Evolutionary conservation across 2,797 vertebrate species (phyloP).

Genomic region (Paratrypauchen microcephalus): DNA sequence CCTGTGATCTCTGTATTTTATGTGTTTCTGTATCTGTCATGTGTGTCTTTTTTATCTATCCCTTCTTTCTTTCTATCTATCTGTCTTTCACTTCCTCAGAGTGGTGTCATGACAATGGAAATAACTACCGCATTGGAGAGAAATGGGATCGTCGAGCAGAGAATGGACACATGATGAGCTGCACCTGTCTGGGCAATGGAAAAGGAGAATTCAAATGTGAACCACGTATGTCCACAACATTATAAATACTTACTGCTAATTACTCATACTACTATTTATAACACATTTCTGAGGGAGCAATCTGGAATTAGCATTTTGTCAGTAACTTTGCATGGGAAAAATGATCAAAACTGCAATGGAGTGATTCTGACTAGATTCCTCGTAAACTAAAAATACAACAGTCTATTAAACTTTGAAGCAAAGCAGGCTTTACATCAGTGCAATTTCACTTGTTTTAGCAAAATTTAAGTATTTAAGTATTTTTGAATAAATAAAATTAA

Average conservation of each 20-base stretch:
- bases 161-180: constrained; percentile 92
- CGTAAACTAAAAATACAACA: no score
- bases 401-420: no score
- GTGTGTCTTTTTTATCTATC: background rate
- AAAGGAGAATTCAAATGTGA: constrained; percentile 99
- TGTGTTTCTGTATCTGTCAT: background rate
- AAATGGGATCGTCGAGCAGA: constrained; percentile 90
- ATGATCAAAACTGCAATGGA: no score
- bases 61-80: background rate
- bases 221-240: constrained; percentile 79
- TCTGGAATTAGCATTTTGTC: no score
- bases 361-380: no score
- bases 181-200: constrained; percentile 92
- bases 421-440: no score
- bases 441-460: no score
- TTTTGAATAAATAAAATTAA: no score
- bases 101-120: constrained; percentile 93
- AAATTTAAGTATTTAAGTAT: no score
- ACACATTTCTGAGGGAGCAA: no score
- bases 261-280: no score
- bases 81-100: constrained; percentile 65
- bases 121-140: constrained; percentile 91
- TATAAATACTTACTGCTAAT: background rate
- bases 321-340: no score
- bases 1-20: background rate